A percentile compares a stretch with the other conserved stretches of the same genome.
These are phyloP conservation scores for Ryuthela nishihirai DNA, from an alignment of 2,888 invertebrate species.

Conservation along the genomic window DNA sequence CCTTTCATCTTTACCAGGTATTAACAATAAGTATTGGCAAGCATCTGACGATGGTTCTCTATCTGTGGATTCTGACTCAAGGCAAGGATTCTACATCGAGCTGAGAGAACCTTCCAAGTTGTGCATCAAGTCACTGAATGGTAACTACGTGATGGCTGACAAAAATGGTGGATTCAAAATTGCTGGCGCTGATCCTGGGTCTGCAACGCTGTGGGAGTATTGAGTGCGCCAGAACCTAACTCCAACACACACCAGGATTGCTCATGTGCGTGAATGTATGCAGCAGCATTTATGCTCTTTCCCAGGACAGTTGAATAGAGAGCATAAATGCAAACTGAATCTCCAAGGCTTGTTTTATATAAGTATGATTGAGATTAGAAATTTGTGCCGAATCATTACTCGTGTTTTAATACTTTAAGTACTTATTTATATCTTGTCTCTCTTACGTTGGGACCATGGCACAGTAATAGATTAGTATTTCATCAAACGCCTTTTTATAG, in stretches of 20 bases:
- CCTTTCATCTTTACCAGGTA: conserved; percentile 67
- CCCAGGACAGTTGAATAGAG: no score
- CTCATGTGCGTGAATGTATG: conserved; percentile 34
- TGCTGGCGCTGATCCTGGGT: conserved; percentile 69
- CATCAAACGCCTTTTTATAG: no score
- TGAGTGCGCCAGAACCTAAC: conserved; percentile 55
- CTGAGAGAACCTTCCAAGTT: conserved; percentile 88
- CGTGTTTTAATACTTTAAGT: no score
- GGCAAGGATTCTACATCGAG: conserved; percentile 84
- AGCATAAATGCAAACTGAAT: no score
- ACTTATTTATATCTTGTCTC: no score
- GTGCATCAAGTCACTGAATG: conserved; percentile 64
- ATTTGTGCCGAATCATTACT: no score
- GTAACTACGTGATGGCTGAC: conserved; percentile 73
- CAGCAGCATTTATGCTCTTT: conserved; percentile 22
- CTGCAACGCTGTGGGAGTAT: conserved; percentile 92
- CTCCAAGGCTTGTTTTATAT: no score
- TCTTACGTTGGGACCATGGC: no score
- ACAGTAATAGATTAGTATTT: no score
- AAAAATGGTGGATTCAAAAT: conserved; percentile 88
- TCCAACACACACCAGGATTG: conserved; percentile 1
- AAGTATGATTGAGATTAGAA: no score
- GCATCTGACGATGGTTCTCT: conserved; percentile 76
- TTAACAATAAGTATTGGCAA: conserved; percentile 92
- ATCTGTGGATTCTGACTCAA: conserved; percentile 79